phyloP scores from a whole-genome alignment of 1,140 invertebrate species.

The Scaptomyza hsui region DNA sequence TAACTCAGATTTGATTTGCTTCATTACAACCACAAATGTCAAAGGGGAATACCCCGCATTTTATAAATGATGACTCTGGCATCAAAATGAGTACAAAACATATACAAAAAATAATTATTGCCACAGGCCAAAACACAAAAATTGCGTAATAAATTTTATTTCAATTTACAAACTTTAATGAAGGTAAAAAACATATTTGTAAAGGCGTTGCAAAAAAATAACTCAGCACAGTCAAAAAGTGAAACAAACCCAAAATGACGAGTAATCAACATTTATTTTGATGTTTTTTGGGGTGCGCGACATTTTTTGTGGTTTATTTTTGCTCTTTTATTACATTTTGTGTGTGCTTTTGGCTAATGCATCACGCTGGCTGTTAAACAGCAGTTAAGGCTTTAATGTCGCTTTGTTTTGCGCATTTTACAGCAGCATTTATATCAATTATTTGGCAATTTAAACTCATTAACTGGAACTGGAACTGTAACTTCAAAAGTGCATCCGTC shows the following conservation, averaged over 20 bases:
- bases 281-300: constrained; percentile 29
- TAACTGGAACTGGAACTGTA: constrained; percentile 37
- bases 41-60: constrained; percentile 18
- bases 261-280: constrained; percentile 54
- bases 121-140: constrained; percentile 25
- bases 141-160: constrained; percentile 64
- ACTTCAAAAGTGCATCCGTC: constrained; percentile 46
- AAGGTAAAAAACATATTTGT: constrained; percentile 40
- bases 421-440: constrained; percentile 67
- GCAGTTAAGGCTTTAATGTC: constrained; percentile 33
- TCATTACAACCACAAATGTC: constrained; percentile 44
- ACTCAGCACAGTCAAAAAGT: constrained; percentile 11
- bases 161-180: constrained; percentile 30
- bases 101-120: constrained; percentile 31
- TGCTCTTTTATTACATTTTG: not conserved
- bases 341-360: constrained; percentile 39
- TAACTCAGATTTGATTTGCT: constrained; percentile 14
- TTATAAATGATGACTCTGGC: constrained; percentile 13
- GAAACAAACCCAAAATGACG: constrained; percentile 35
- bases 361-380: constrained; percentile 38
- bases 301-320: constrained; percentile 38
- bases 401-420: constrained; percentile 35
- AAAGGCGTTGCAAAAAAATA: constrained; percentile 23
- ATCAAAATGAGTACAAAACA: constrained; percentile 15
- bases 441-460: constrained; percentile 71